Evolutionary conservation across 2,888 invertebrate species (phyloP).

Genomic region (Cerastoderma edule): DNA sequence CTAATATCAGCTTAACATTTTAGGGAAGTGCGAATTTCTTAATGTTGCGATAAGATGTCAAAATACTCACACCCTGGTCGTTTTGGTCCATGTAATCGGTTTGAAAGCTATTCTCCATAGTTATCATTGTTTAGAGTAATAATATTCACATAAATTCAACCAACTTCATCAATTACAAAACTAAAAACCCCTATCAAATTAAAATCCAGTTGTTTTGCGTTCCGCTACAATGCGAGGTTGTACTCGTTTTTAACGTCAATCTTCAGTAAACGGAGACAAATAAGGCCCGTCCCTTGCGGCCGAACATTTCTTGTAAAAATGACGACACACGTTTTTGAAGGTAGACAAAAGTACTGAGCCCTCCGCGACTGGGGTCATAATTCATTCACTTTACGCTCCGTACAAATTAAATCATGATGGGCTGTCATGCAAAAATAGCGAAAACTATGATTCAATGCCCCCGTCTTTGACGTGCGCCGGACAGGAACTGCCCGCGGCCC

Average conservation of each 20-base stretch:
- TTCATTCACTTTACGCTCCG: constrained; percentile 46
- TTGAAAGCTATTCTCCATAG: constrained; percentile 58
- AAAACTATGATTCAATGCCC: constrained; percentile 45
- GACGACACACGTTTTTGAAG: constrained; percentile 23
- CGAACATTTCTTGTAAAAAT: constrained; percentile 26
- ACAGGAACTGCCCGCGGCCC: constrained; percentile 24
- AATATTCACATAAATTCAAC: too few species aligned
- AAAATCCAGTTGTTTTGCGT: neutral
- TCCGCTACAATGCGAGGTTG: neutral
- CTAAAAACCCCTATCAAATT: neutral
- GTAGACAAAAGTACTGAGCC: constrained; percentile 29
- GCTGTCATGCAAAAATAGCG: constrained; percentile 55
- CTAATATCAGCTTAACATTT: too few species aligned
- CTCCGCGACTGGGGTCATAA: constrained; percentile 46
- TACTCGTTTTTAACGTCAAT: neutral
- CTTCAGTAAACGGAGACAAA: neutral
- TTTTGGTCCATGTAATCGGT: constrained; percentile 51
- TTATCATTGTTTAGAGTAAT: constrained; percentile 48
- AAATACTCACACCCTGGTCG: constrained; percentile 49
- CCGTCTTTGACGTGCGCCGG: constrained; percentile 26
- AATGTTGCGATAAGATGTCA: neutral
- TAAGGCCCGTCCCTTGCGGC: constrained; percentile 9
- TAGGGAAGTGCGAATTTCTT: too few species aligned
- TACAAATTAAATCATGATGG: constrained; percentile 62
- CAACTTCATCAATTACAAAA: too few species aligned